Evolutionary conservation across 37 sponge, comb jelly and placozoan species (phyloP).

Genomic region (Eunapius fragilis): DNA sequence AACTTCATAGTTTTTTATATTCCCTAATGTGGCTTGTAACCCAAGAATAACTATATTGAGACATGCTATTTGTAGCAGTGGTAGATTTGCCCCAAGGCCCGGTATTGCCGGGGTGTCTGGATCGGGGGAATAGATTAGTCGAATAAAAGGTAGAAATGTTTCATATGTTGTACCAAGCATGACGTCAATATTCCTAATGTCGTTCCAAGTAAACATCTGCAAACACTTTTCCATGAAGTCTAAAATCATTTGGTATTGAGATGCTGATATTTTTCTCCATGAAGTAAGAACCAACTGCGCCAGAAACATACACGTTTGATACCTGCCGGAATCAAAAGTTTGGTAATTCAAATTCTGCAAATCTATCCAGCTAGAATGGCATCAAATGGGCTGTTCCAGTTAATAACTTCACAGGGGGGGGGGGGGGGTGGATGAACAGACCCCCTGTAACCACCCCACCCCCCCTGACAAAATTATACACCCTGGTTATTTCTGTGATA

Average conservation of each 20-base stretch:
- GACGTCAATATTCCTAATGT: background rate
- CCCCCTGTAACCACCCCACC: too few species aligned
- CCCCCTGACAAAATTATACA: too few species aligned
- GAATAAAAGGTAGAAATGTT: background rate
- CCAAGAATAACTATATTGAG: background rate
- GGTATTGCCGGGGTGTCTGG: background rate
- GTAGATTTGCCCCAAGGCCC: background rate
- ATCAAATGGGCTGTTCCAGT: too few species aligned
- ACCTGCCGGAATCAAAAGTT: background rate
- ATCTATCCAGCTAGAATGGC: too few species aligned
- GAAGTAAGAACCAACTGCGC: background rate
- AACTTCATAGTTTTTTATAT: background rate
- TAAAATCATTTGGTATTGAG: background rate
- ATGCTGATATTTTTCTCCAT: background rate
- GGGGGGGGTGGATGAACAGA: too few species aligned
- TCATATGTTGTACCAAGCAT: background rate
- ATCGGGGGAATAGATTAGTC: background rate
- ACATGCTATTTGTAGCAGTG: background rate
- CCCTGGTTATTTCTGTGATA: too few species aligned
- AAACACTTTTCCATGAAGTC: background rate
- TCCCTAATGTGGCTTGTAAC: background rate
- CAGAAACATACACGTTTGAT: background rate
- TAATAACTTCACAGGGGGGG: too few species aligned
- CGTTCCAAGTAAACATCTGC: background rate
- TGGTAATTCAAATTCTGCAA: too few species aligned